These are phyloP conservation scores for Heliothis peltigera DNA, from an alignment of 2,888 invertebrate species.

Conservation along the genomic window DNA sequence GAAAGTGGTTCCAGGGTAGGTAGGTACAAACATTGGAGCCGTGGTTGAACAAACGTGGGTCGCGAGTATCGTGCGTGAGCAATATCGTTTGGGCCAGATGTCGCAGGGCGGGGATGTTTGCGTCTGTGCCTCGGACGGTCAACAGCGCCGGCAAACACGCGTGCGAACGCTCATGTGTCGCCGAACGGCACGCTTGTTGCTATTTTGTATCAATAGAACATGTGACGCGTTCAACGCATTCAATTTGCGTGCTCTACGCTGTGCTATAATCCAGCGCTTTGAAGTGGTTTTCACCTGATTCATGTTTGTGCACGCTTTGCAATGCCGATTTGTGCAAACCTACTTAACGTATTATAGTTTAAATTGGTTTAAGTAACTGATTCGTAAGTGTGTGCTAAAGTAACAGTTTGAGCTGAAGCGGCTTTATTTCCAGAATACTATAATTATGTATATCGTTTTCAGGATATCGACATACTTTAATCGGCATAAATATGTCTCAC, in stretches of 20 bases:
- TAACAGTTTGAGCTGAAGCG: not conserved
- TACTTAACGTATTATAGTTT: conserved; percentile 28
- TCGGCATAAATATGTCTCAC: conserved; percentile 43
- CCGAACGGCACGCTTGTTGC: conserved; percentile 66
- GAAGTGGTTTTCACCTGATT: conserved; percentile 59
- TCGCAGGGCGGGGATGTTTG: conserved; percentile 73
- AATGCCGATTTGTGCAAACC: conserved; percentile 28
- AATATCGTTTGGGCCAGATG: conserved; percentile 79
- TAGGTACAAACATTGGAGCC: conserved; percentile 72
- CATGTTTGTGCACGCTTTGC: conserved; percentile 39
- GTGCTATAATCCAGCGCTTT: conserved; percentile 52
- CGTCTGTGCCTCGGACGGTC: conserved; percentile 74
- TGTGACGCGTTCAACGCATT: conserved; percentile 54
- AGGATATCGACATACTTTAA: conserved; percentile 70
- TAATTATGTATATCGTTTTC: too few relatives aligned
- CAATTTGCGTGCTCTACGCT: conserved; percentile 50
- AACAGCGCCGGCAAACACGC: conserved; percentile 80
- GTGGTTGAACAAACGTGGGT: conserved; percentile 74
- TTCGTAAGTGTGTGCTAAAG: conserved; percentile 4
- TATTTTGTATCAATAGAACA: conserved; percentile 70
- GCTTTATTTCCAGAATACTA: not conserved
- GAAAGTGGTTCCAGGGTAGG: conserved; percentile 68
- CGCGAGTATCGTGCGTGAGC: conserved; percentile 78
- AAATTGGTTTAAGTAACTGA: conserved; percentile 36
- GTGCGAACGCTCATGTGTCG: conserved; percentile 78